These are phyloP conservation scores for Oncorhynchus masou DNA, from an alignment of 2,113 vertebrate species.

Conservation along the genomic window DNA sequence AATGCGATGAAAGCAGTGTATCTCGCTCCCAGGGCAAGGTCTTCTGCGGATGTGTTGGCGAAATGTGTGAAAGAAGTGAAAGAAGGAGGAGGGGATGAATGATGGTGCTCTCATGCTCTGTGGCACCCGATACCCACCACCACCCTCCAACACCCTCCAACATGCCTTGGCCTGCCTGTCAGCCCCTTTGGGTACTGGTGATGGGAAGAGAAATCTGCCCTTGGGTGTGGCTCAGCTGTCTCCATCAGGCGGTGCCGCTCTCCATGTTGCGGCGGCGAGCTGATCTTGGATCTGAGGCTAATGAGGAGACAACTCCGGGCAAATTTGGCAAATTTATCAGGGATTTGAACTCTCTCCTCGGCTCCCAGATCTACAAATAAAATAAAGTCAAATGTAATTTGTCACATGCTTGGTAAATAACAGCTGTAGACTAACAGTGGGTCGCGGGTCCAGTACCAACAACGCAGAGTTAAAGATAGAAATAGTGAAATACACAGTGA, in stretches of 20 bases:
- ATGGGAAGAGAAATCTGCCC: constrained; percentile 18
- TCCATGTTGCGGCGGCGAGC: constrained; percentile 17
- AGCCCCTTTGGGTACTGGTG: constrained; percentile 23
- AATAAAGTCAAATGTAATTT: background rate
- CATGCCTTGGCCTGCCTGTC: constrained; percentile 25
- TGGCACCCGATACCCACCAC: constrained; percentile 24
- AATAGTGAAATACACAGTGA: no score
- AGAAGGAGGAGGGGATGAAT: constrained; percentile 6
- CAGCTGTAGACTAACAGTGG: no score
- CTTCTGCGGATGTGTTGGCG: constrained; percentile 24
- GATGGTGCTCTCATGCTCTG: constrained; percentile 20
- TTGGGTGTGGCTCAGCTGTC: constrained; percentile 34
- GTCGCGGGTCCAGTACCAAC: no score
- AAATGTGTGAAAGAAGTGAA: constrained; percentile 34
- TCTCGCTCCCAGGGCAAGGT: constrained; percentile 33
- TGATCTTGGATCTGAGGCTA: constrained; percentile 45
- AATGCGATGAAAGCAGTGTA: constrained; percentile 48
- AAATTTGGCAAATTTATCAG: constrained; percentile 45
- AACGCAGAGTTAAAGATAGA: no score
- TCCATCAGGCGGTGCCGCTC: constrained; percentile 32
- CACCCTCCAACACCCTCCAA: background rate
- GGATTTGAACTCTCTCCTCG: background rate
- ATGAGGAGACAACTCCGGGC: constrained; percentile 43
- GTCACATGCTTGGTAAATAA: no score
- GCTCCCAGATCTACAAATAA: constrained; percentile 7